Base-by-base conservation (phyloP, 2,113 vertebrate species). In the Malurus cyaneus region DNA sequence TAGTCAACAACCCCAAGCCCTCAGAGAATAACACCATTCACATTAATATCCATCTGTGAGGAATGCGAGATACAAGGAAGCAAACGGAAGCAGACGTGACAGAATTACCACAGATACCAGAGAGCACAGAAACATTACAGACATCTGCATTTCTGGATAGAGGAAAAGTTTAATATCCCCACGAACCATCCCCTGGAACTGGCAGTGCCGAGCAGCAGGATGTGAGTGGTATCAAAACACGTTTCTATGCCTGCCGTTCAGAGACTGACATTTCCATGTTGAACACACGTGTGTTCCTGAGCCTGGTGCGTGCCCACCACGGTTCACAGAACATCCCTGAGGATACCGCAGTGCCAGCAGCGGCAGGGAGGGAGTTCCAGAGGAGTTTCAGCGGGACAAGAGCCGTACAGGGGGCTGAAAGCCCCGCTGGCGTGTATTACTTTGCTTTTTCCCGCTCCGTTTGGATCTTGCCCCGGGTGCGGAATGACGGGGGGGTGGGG, bases 231-330 rank as follows among this genome's bases (percentile, higher is more conserved):
- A 29, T 3, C 11, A 29, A 7, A 50, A 2, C 36, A 26, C 3
- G 16, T 11, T 12, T 0, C 8, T 0, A 36, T 17, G 18, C 18
- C 72, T 4, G 2, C 8, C 8, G 2, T 4, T 7, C 31, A 0
- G 8, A 34, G 9, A 1, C 2, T 0, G 25, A 5, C 15, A 21
- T 26, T 11, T 1, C 17, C 42, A 8, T 9, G 17, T 8, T 1
- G 34, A 28, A 25, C 7, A n/a, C 31, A 9, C 64, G 19, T 4
- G n/a, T 14, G 41, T 12, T 19, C 85, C 50, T 0, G 7, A 18
- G 12, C 66, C 28, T 0, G 24, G 3, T 0, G 76, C 14, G 71
- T 0, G n/a, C 1, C 20, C 36, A 2, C 47, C 34, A 28, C 0
- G 36, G 2, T 4, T 2, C 49, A 0, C 50, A 2, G 66, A 19